Evolutionary conservation across 1,140 invertebrate genomes (phyloP), one percentile per base, ranked within the genome.

Genomic region (Apis cerana): DNA sequence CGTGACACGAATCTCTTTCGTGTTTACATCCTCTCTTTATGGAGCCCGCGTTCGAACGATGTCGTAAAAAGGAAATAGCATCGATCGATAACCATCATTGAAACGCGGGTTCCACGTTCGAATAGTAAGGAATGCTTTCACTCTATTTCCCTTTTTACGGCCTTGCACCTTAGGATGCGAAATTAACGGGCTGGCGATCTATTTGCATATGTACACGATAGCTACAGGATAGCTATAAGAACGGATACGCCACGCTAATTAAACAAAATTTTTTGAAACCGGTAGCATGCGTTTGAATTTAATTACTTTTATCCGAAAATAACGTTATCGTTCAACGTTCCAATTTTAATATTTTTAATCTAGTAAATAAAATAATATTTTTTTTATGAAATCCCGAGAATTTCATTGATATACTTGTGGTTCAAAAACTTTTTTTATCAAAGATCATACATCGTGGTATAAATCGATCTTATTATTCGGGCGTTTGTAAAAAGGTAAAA

Each of bases 1-100:
- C 75, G 75, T 77, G 75, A 77, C 52, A 58, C 52, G 75, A 77
- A 77, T 77, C 33, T 33, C 33, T 33, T 54, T 67, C 54, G 27
- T 5, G 8, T 19, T 50, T 52, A 33, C 50, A 17, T 67, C 50
- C 54, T 19, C 75, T 65, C 50, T 7, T 52, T 27, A 33, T 64
- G 27, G n/a, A 19, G 52, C 64, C 17, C 52, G 48, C 52, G 62
- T 15, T 69, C 21, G 52, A 48, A 10, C 75, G 13, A 43, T 21
- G 48, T 75, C 61, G 74, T 52, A 52, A 69, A 69, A 50, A 69
- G 67, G 70, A 72, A 56, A 72, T 27, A 11, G 48, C 70, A 56
- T 33, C 70, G 52, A 72, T 72, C 70, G 50, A 15, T 56, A 72
- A 12, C 19, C 23, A 33, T 52, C 67, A n/a, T 50, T 10, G 67